A percentile compares a stretch with the other conserved stretches of the same genome.
Conservation (phyloP, 2,113 vertebrate genomes). For the Lichenostomus cassidix region DNA sequence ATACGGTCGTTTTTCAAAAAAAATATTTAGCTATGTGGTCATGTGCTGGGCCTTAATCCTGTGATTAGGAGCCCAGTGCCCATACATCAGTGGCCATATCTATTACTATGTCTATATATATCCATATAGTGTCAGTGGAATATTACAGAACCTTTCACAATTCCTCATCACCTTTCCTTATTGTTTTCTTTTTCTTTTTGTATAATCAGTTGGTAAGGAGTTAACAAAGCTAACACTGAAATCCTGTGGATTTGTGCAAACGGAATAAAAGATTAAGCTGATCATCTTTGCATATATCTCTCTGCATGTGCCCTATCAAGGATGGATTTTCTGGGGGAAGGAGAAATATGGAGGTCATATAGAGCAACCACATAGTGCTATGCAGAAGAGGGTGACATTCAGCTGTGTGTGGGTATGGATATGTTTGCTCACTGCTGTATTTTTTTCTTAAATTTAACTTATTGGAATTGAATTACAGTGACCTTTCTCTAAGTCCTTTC, state of each 20-base stretch:
- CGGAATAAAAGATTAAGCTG: background rate
- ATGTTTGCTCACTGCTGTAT: background rate
- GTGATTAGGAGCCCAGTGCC: background rate
- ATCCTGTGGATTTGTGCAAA: background rate
- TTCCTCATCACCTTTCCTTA: background rate
- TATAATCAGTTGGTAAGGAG: background rate
- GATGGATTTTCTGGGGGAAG: background rate
- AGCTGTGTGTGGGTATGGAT: background rate
- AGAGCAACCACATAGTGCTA: background rate
- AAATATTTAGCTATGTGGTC: background rate
- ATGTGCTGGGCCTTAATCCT: background rate
- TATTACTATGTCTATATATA: background rate
- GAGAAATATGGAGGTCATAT: background rate
- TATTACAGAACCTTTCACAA: background rate
- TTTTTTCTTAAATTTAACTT: conserved; percentile 3
- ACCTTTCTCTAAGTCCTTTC: conserved; percentile 14
- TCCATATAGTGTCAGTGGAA: background rate
- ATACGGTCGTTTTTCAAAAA: background rate
- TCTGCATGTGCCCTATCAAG: background rate
- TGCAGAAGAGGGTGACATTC: background rate
- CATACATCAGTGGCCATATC: background rate
- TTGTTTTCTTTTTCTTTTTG: background rate
- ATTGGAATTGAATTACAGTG: conserved; percentile 7
- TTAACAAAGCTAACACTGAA: background rate
- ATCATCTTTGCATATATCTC: background rate